These are phyloP conservation scores for Tylochromis polylepis DNA, from an alignment of 2,113 vertebrate genomes.

Conservation along the genomic window DNA sequence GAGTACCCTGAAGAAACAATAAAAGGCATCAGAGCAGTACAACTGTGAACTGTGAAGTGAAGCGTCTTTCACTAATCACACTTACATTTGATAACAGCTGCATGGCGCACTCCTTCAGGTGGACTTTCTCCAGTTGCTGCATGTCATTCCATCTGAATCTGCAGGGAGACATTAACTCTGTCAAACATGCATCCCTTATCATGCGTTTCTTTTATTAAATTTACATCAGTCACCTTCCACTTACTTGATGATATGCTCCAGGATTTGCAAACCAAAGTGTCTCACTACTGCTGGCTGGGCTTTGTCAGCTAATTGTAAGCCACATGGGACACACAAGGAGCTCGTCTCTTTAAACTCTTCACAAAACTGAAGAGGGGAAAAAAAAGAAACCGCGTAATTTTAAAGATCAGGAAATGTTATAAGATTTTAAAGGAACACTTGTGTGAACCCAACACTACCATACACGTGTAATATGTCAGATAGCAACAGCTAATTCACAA, in stretches of 20 bases:
- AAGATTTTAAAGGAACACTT: background rate
- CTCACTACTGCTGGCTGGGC: slow-evolving; percentile 86
- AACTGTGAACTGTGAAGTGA: background rate
- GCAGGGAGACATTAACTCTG: background rate
- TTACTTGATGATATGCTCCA: slow-evolving; percentile 98
- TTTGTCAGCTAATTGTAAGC: slow-evolving; percentile 88
- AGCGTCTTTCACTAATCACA: background rate
- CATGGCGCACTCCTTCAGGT: slow-evolving; percentile 93
- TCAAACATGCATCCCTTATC: background rate
- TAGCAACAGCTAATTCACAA: background rate
- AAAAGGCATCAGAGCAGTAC: background rate
- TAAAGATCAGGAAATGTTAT: background rate
- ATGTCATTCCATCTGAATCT: slow-evolving; percentile 96
- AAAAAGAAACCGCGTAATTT: background rate
- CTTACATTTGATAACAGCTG: slow-evolving; percentile 69
- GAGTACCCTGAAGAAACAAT: slow-evolving; percentile 78
- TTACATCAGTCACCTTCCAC: slow-evolving; percentile 21
- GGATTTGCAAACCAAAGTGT: slow-evolving; percentile 95
- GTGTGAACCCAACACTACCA: background rate
- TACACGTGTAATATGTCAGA: background rate
- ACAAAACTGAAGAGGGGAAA: slow-evolving; percentile 79
- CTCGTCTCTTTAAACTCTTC: slow-evolving; percentile 98
- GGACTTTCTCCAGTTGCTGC: slow-evolving; percentile 87
- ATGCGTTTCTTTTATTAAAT: background rate
- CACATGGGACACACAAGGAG: slow-evolving; percentile 89